A percentile compares a stretch with the other conserved stretches of the same genome.
These are phyloP conservation scores for Drosophila parthenogenetica DNA, from an alignment of 2,888 invertebrate genomes.

Conservation along the genomic window DNA sequence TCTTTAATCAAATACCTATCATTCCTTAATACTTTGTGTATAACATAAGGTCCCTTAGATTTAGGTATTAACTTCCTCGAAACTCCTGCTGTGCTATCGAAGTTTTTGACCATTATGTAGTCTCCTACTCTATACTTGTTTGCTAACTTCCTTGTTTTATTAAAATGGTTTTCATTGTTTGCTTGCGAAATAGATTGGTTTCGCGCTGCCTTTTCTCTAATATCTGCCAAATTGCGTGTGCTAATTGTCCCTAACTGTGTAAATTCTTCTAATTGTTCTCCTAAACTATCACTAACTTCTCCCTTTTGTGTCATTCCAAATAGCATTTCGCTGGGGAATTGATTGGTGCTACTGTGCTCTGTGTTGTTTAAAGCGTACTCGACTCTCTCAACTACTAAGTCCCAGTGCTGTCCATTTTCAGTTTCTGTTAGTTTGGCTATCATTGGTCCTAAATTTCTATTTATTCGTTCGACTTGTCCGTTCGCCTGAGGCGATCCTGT, in stretches of 20 bases:
- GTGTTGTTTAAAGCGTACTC: too few species aligned
- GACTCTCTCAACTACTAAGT: too few species aligned
- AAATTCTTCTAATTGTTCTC: background rate
- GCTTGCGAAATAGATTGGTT: background rate
- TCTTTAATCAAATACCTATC: too few species aligned
- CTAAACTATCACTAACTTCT: background rate
- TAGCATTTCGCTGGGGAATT: background rate
- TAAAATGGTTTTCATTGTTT: background rate
- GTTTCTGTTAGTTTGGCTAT: background rate
- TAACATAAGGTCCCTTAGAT: background rate
- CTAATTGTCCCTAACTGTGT: background rate
- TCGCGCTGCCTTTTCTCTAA: background rate
- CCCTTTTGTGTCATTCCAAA: background rate
- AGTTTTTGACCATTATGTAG: background rate
- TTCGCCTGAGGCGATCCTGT: slow-evolving; percentile 1
- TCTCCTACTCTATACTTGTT: background rate
- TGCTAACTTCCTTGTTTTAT: background rate
- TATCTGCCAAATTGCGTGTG: background rate
- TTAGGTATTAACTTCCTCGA: slow-evolving; percentile 4
- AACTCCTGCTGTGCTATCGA: background rate
- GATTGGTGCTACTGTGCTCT: background rate
- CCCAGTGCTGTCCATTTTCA: background rate
- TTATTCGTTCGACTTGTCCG: background rate
- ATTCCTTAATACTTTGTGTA: too few species aligned
- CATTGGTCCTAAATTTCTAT: background rate